Evolutionary conservation across 2,797 vertebrate genomes (phyloP).

Genomic region (Graptemys geographica): DNA sequence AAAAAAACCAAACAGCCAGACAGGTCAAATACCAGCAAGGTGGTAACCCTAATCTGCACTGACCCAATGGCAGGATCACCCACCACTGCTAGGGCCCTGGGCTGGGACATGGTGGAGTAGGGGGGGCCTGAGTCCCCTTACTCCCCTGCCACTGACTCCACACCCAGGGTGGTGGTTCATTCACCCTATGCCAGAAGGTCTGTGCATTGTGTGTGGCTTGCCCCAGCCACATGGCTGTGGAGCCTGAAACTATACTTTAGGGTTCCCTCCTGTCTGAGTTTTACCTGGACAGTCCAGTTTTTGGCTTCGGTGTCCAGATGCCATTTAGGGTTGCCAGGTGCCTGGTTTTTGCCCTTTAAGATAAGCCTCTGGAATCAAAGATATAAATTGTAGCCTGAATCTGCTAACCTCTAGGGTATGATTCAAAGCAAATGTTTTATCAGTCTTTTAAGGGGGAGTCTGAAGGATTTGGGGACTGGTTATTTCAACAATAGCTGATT

Average conservation of each 20-base stretch:
- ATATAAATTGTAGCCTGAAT: background rate
- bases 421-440: background rate
- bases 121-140: background rate
- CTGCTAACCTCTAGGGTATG: rapidly evolving
- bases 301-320: too few species aligned
- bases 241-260: too few species aligned
- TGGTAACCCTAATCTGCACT: background rate
- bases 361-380: background rate
- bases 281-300: too few species aligned
- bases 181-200: background rate
- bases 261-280: too few species aligned
- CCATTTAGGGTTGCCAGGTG: too few species aligned
- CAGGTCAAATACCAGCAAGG: too few species aligned
- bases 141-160: background rate
- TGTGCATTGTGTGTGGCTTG: background rate
- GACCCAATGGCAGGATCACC: background rate
- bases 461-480: background rate
- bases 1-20: too few species aligned
- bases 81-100: background rate
- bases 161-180: rapidly evolving
- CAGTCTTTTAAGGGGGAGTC: background rate
- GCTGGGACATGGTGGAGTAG: too few species aligned
- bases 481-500: background rate
- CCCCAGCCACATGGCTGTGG: background rate
- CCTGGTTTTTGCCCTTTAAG: background rate